Percentiles rank a stretch among this genome's conserved stretches.
Evolutionary conservation across 2,113 vertebrate genomes (phyloP).

Genomic region (Eupsittula cactorum): DNA sequence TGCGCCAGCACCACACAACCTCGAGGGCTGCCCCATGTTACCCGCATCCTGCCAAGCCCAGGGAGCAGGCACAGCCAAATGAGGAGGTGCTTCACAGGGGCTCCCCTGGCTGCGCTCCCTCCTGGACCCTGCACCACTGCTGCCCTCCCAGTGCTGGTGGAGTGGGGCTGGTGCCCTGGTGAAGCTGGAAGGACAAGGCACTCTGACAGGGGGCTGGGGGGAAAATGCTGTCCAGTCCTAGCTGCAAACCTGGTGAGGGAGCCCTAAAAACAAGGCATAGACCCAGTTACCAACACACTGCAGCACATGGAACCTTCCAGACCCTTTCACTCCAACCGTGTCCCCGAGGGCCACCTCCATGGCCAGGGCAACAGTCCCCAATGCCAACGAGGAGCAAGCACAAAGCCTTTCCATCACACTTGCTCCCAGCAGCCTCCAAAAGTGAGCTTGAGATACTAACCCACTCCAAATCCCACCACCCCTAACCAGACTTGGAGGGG

Average conservation of each 20-base stretch:
- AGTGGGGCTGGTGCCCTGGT: not conserved
- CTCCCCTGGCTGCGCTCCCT: not conserved
- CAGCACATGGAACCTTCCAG: not conserved
- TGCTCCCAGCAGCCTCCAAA: not conserved
- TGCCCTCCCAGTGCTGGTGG: not conserved
- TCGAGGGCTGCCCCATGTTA: not conserved
- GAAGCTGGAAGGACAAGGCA: not conserved
- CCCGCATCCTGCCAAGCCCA: not conserved
- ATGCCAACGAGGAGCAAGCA: not conserved
- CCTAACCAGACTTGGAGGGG: not conserved
- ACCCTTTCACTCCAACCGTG: not conserved
- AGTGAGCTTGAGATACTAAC: fast-evolving
- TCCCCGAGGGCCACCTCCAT: not conserved
- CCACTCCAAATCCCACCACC: not conserved
- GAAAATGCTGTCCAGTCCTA: not conserved
- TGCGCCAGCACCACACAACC: not conserved
- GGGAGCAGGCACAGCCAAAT: not conserved
- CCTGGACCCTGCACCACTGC: not conserved
- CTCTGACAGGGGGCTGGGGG: fast-evolving
- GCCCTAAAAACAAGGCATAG: not conserved
- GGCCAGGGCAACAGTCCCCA: fast-evolving
- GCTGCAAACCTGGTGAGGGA: not conserved
- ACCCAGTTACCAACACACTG: not conserved
- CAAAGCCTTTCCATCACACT: not conserved
- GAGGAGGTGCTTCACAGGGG: not conserved